Evolutionary conservation across 1,140 invertebrate species (phyloP), one percentile per base, ranked within the genome.

Genomic region (Drosophila santomea): DNA sequence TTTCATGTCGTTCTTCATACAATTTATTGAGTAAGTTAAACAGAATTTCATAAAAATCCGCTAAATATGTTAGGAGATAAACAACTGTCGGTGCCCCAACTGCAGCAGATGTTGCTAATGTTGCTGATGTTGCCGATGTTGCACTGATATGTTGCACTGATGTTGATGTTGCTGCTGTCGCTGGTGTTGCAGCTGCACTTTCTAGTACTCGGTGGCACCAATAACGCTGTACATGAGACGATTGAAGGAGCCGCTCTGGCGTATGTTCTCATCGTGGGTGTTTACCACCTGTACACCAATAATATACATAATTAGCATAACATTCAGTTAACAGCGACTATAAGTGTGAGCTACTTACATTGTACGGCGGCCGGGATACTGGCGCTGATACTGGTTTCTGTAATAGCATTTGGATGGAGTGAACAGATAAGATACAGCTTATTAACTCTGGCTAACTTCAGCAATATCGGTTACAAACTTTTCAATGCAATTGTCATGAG

Each of bases 231-330:
- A 95, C 97, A 98, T 98, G 83, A 98, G 95, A 90, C 97, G 96
- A 93, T 97, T 97, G 94, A 98, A 98, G 67, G 96, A 97, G 92
- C 96, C 96, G 92, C 97, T 98, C 92, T 98, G 97, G 82, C 97
- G 97, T 90, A 98, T 98, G 79, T 95, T 95, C 84, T 97, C 96
- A 85, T 95, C 95, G 56, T 95, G 78, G 58, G 89, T 76, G 73
- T 92, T 92, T 91, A 92, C 91, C 90, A 89, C 91, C 92, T 92
- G 63, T 48, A 12, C 36, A 17, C 4, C 50, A 20, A 8, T 25
- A 28, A 17, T n/a, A 41, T 0, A 38, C 10, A 8, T 32, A 0
- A 41, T 6, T 35, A 38, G 10, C 14, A 4, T 38, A 15, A 51
- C 12, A 45, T 45, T 51, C n/a, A 20, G 10, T 32, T 44, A 62